phyloP scores from a whole-genome alignment of 2,113 vertebrate genomes.

The Sarotherodon lohbergeri region DNA sequence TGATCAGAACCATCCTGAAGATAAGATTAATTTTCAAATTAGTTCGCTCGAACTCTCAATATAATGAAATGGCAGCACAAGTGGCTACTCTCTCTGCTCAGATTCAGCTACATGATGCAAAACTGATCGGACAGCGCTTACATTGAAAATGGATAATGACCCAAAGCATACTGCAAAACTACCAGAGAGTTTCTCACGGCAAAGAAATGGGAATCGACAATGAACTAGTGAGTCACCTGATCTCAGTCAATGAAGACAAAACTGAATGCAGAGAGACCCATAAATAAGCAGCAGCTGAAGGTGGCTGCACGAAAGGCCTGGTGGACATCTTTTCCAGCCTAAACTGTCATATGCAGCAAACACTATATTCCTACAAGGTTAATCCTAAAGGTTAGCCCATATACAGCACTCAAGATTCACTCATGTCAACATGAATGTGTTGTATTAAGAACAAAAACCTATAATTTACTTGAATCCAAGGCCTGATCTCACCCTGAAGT shows the following conservation, averaged over 20 bases:
- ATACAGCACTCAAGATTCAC: background rate
- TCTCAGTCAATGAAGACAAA: background rate
- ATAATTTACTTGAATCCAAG: background rate
- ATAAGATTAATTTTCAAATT: background rate
- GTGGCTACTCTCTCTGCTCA: background rate
- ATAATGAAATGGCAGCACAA: background rate
- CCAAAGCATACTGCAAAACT: background rate
- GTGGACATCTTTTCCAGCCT: background rate
- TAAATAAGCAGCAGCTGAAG: background rate
- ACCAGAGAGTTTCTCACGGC: background rate
- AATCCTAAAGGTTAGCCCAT: background rate
- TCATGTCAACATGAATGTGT: background rate
- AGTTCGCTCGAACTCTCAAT: rapidly evolving
- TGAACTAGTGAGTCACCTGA: background rate
- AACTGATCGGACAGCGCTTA: background rate
- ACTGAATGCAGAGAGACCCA: background rate
- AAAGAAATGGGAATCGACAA: background rate
- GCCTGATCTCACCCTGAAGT: background rate
- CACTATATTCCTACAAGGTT: background rate
- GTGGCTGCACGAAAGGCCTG: background rate
- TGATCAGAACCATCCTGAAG: background rate
- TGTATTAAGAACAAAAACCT: background rate
- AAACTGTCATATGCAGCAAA: background rate
- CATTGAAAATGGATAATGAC: background rate
- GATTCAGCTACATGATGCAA: background rate